Percentiles rank a stretch among this genome's conserved stretches.
Evolutionary conservation across 2,113 vertebrate genomes (phyloP).

Genomic region (Thamnaconus septentrionalis): DNA sequence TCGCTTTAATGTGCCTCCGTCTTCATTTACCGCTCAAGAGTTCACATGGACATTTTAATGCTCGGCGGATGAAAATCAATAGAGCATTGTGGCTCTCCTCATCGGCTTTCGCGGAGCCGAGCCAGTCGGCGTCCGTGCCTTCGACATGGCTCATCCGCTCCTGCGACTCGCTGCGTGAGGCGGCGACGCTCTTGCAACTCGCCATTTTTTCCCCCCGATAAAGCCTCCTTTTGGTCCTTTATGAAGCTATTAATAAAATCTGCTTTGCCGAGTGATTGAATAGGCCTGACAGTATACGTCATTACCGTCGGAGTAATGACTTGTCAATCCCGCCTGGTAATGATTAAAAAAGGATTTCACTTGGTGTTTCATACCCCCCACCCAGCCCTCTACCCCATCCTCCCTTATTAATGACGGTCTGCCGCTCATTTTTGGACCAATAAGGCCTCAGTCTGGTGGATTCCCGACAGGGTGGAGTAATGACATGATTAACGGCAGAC

Average conservation of each 20-base stretch:
- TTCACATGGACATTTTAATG: too few relatives aligned
- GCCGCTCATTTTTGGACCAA: slow-evolving; percentile 46
- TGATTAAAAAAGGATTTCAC: slow-evolving; percentile 69
- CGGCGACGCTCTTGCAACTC: slow-evolving; percentile 4
- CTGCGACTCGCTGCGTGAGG: slow-evolving; percentile 15
- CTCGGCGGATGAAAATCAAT: slow-evolving; percentile 28
- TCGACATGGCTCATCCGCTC: slow-evolving; percentile 28
- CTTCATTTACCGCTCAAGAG: too few relatives aligned
- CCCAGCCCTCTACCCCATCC: not conserved
- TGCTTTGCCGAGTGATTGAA: slow-evolving; percentile 44
- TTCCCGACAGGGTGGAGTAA: slow-evolving; percentile 21
- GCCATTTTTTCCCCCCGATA: slow-evolving; percentile 44
- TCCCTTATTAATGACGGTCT: slow-evolving; percentile 43
- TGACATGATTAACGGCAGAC: slow-evolving; percentile 45
- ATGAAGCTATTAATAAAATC: slow-evolving; percentile 43
- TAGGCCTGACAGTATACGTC: slow-evolving; percentile 44
- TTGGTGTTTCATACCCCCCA: slow-evolving; percentile 28
- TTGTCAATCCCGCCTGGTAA: slow-evolving; percentile 61
- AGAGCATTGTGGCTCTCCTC: slow-evolving; percentile 14
- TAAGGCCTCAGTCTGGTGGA: slow-evolving; percentile 50
- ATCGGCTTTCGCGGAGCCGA: slow-evolving; percentile 20
- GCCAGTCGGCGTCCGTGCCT: slow-evolving; percentile 17
- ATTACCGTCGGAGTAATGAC: slow-evolving; percentile 66
- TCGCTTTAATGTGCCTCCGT: too few relatives aligned
- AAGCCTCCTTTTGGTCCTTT: slow-evolving; percentile 50